These are phyloP conservation scores for Willowsia nigromaculata DNA, from an alignment of 2,888 invertebrate genomes.

Conservation along the genomic window DNA sequence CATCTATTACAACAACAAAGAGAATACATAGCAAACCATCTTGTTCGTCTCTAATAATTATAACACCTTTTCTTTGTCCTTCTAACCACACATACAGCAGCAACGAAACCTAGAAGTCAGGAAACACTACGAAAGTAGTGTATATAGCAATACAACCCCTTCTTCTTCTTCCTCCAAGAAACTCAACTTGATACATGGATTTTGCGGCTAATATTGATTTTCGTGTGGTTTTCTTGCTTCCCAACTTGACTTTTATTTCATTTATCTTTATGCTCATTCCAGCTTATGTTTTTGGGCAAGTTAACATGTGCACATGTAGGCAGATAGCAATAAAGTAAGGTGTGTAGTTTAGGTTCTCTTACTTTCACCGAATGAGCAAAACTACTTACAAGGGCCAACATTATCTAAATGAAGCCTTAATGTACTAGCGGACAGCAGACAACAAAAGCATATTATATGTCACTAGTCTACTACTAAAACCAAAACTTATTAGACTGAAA, in stretches of 20 bases:
- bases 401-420: not conserved
- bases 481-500: not conserved
- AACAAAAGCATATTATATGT: not conserved
- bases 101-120: not conserved
- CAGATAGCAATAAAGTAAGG: not conserved
- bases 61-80: not conserved
- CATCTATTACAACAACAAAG: not conserved
- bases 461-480: not conserved
- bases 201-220: slow-evolving; percentile 48
- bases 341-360: not conserved
- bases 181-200: slow-evolving; percentile 11
- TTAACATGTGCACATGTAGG: not conserved
- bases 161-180: not conserved
- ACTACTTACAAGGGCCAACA: not conserved
- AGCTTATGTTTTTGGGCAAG: not conserved
- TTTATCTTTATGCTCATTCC: not conserved
- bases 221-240: not conserved
- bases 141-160: not conserved
- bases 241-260: slow-evolving; percentile 43
- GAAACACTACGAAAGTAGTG: not conserved
- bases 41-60: slow-evolving; percentile 26
- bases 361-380: not conserved
- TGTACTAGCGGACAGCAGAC: not conserved
- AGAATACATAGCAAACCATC: not conserved
- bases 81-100: not conserved